A percentile compares a stretch with the other conserved stretches of the same genome.
Conservation (phyloP, 2,113 vertebrate genomes). For the Excalfactoria chinensis region DNA sequence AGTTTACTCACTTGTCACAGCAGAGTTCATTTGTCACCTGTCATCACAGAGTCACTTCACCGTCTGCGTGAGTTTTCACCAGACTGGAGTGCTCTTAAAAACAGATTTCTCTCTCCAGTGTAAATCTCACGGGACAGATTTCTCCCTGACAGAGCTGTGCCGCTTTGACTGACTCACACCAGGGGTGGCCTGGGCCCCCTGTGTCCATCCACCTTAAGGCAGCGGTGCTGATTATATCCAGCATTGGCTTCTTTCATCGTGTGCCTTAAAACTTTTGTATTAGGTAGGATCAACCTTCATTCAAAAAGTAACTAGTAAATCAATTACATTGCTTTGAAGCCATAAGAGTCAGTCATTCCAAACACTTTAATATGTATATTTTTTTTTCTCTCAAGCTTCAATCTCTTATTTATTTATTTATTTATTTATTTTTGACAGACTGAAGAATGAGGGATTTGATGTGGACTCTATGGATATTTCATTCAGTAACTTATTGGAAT, state of each 20-base stretch:
- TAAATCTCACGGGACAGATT: not conserved
- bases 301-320: not conserved
- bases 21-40: conserved; percentile 63
- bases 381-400: not conserved
- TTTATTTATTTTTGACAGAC: not conserved
- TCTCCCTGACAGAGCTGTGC: not conserved
- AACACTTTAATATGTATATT: not conserved
- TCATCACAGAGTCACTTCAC: conserved; percentile 45
- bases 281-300: not conserved
- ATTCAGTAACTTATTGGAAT: conserved; percentile 46
- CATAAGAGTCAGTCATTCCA: not conserved
- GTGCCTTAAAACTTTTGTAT: not conserved
- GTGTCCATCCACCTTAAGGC: not conserved
- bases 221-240: not conserved
- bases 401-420: not conserved
- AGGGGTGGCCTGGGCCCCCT: not conserved
- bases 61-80: conserved; percentile 40
- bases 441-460: not conserved
- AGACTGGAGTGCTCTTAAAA: conserved; percentile 51
- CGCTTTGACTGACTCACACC: rapidly evolving
- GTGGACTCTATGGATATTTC: conserved; percentile 1
- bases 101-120: conserved; percentile 17
- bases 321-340: conserved; percentile 20
- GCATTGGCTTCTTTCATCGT: not conserved
- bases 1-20: conserved; percentile 62